Evolutionary conservation across 2,797 vertebrate species (phyloP).

Genomic region (Scolopax bukidnonensis): DNA sequence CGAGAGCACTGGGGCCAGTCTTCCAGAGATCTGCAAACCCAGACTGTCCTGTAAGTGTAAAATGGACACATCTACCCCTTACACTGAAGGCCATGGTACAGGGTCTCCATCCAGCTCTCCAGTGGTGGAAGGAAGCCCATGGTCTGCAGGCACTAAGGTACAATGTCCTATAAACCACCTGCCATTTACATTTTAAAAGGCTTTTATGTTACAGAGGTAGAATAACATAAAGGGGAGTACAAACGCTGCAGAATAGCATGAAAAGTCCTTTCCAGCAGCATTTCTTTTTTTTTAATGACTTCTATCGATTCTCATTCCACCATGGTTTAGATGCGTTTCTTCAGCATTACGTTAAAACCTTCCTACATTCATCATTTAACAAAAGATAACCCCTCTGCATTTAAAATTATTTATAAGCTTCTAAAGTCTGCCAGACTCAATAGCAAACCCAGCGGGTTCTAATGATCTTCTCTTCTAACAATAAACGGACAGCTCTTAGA

Average conservation of each 20-base stretch:
- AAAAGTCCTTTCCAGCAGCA: not conserved
- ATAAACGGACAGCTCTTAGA: not conserved
- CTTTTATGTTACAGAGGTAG: not conserved
- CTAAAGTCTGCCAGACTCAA: not conserved
- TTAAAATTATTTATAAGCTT: not conserved
- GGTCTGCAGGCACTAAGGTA: not conserved
- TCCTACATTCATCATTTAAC: not conserved
- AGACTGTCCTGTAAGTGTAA: not conserved
- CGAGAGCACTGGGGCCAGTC: accelerated
- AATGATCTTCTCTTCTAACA: not conserved
- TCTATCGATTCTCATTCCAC: not conserved
- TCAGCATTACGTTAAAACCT: conserved; percentile 1
- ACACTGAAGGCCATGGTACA: not conserved
- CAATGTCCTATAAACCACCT: not conserved
- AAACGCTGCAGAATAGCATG: not conserved
- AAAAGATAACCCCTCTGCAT: not conserved
- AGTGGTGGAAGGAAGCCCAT: not conserved
- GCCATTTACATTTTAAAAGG: not conserved
- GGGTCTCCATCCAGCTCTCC: not conserved
- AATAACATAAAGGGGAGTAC: not conserved
- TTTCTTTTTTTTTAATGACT: not conserved
- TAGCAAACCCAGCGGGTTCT: not conserved
- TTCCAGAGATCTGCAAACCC: not conserved
- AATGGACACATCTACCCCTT: not conserved
- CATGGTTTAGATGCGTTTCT: not conserved